phyloP scores from a whole-genome alignment of 2,113 vertebrate genomes.

The Cygnus buccinator region DNA sequence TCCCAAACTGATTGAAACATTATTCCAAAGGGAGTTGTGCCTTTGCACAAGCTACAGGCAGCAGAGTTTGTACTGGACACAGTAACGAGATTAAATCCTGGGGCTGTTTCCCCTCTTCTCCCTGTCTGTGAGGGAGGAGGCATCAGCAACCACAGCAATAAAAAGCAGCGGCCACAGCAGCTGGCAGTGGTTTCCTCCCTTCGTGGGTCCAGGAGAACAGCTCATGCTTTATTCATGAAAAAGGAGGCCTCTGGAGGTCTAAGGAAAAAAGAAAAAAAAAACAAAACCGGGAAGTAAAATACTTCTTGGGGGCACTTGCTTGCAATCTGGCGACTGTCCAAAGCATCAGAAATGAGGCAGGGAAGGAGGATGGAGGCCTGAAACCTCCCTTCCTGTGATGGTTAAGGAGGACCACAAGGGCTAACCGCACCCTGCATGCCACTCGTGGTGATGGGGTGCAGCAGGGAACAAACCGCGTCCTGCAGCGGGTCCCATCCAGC shows the following conservation, averaged over 20 bases:
- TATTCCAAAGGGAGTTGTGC: not conserved
- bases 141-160: conserved; percentile 69
- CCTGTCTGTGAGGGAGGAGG: conserved; percentile 22
- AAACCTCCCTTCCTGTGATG: not conserved
- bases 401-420: not conserved
- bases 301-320: conserved; percentile 47
- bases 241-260: conserved; percentile 49
- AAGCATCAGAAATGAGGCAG: not conserved
- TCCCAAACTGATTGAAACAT: not conserved
- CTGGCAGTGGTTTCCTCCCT: conserved; percentile 65
- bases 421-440: not conserved
- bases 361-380: not conserved
- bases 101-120: not conserved
- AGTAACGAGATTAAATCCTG: not conserved
- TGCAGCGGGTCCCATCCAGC: not conserved
- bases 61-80: not conserved
- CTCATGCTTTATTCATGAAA: conserved; percentile 80
- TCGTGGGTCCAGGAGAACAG: conserved; percentile 38
- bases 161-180: conserved; percentile 52
- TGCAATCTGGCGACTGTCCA: not conserved
- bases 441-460: not conserved
- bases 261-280: not conserved
- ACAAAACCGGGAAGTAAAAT: conserved; percentile 73
- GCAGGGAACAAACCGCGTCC: not conserved
- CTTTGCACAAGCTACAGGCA: not conserved